Base-by-base conservation (phyloP, 35 echinoderm and acorn worm species). In the Ptychodera flava region DNA sequence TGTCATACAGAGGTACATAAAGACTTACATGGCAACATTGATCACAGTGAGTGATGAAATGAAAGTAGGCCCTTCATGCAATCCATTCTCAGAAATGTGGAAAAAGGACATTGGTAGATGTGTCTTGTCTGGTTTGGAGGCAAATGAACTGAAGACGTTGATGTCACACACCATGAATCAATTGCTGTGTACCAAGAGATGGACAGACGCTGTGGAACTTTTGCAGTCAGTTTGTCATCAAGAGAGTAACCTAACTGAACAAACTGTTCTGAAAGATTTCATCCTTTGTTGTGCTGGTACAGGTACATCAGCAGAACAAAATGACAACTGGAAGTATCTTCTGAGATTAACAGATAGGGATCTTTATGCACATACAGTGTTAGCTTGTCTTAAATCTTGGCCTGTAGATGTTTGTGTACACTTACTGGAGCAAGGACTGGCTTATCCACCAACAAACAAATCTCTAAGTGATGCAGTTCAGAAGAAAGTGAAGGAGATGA, bases 401-500 rank as follows among this genome's bases (percentile, higher is more conserved):
- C 64, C 87, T 1, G 85, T 86, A 87, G 85, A 37, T 53, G 92
- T 38, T 33, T 79, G 76, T 83, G 36, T 99, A 32, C 79, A 94
- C 35, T 82, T 94, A 78, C 80, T 94, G 80, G 37, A 90, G 31
- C 85, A 90, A 79, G 90, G 88, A 38, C 64, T 84, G 0, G 77
- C 81, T 28, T 36, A 91, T 34, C 37, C 85, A 1, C 31, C 87
- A 35, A 32, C 32, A 77, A 81, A 90, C 16, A 37, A 82, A 29
- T 35, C 78, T 33, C 33, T 89, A 31, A 36, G 86, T 16, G 35
- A 86, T 31, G 87, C 84, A 76, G 33, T 97, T 77, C 15, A 36
- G 36, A 77, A 85, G 30, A 93, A 94, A 77, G 77, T 94, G 79
- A 82, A 92, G 35, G 89, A 97, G 38, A 89, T 97, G 87, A 94